These are phyloP conservation scores for Sebastes iracundus DNA, from an alignment of 2,797 vertebrate genomes.

Conservation along the genomic window DNA sequence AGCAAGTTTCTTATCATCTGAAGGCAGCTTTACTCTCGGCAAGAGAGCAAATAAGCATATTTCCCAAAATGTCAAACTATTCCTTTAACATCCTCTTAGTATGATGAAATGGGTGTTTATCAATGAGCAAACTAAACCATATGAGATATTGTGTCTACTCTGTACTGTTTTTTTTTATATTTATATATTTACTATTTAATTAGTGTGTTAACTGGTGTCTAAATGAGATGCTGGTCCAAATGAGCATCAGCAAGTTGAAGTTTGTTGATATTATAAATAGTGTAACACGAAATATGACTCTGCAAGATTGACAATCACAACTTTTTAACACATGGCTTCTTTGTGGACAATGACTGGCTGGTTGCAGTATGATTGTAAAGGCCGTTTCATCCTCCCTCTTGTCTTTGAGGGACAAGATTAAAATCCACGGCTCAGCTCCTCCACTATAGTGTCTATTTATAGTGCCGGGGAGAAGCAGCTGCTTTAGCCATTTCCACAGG, in stretches of 20 bases:
- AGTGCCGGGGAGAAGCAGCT: conserved; percentile 73
- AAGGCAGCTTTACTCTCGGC: not conserved
- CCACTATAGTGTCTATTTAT: conserved; percentile 74
- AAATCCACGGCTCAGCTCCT: conserved; percentile 65
- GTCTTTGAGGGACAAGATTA: conserved; percentile 63
- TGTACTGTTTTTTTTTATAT: conserved; percentile 4
- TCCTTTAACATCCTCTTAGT: not conserved
- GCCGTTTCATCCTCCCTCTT: conserved; percentile 17
- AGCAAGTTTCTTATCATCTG: not conserved
- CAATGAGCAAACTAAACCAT: not conserved
- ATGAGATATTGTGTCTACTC: not conserved
- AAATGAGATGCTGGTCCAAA: not conserved
- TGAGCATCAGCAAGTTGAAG: not conserved
- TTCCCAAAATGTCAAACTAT: not conserved
- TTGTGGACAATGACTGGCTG: not conserved
- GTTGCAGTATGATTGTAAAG: conserved; percentile 21
- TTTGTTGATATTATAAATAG: not conserved
- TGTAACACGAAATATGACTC: not conserved
- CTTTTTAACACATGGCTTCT: not conserved
- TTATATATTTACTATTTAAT: conserved; percentile 6
- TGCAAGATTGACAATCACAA: not conserved
- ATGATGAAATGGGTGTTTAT: not conserved
- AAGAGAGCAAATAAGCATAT: not conserved
- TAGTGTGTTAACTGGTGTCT: not conserved
- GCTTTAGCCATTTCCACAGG: conserved; percentile 70